These are phyloP conservation scores for Cottoperca gobio DNA, from an alignment of 2,797 vertebrate genomes.

Conservation along the genomic window DNA sequence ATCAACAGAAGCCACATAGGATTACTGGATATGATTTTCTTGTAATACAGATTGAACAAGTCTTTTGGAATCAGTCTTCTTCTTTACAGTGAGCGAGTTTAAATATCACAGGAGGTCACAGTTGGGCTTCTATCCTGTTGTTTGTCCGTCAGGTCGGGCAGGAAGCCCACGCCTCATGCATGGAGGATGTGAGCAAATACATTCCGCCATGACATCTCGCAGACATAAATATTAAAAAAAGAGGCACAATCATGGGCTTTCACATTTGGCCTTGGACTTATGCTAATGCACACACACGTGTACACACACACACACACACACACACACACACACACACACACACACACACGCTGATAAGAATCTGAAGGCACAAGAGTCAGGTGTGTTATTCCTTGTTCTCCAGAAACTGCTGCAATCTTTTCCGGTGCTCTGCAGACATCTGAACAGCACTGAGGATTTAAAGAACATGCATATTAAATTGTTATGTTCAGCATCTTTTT, in stretches of 20 bases:
- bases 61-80: slow-evolving; percentile 13
- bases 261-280: slow-evolving; percentile 24
- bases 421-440: slow-evolving; percentile 94
- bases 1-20: neutral
- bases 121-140: neutral
- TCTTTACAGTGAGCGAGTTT: neutral
- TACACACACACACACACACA: neutral
- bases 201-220: slow-evolving; percentile 31
- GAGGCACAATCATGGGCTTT: slow-evolving; percentile 48
- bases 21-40: neutral
- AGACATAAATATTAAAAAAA: slow-evolving; percentile 66
- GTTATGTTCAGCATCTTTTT: neutral
- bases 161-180: slow-evolving; percentile 5
- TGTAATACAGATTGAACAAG: slow-evolving; percentile 4
- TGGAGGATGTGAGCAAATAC: slow-evolving; percentile 30
- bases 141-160: slow-evolving; percentile 17
- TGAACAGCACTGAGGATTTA: slow-evolving; percentile 88
- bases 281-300: neutral
- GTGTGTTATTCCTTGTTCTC: slow-evolving; percentile 93
- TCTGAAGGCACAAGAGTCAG: slow-evolving; percentile 14
- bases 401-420: slow-evolving; percentile 96
- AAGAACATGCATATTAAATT: neutral
- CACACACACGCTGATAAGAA: slow-evolving; percentile 27
- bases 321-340: neutral
- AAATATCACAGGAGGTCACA: slow-evolving; percentile 9